Evolutionary conservation across 2,888 invertebrate genomes (phyloP).

Genomic region (Anarsia innoxiella): DNA sequence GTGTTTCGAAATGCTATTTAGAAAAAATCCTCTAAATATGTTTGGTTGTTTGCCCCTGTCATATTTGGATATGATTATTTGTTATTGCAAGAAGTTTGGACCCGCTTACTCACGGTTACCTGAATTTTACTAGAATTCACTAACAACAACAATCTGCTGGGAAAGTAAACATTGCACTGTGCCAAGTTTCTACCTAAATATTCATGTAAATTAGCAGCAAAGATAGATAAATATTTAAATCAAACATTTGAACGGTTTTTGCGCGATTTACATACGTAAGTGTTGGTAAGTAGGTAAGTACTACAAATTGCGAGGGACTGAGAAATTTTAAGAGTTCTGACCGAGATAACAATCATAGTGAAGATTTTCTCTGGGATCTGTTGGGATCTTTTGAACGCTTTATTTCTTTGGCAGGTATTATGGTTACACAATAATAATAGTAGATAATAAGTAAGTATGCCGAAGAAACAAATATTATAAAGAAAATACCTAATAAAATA

Average conservation of each 20-base stretch:
- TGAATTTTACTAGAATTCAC: conserved; percentile 53
- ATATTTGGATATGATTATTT: conserved; percentile 50
- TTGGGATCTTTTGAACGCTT: no score
- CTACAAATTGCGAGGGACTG: neutral
- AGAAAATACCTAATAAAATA: no score
- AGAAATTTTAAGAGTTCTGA: conserved; percentile 1
- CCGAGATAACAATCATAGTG: no score
- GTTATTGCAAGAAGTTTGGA: conserved; percentile 42
- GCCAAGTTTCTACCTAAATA: conserved; percentile 23
- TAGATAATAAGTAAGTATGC: no score
- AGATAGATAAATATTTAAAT: conserved; percentile 34
- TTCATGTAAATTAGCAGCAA: conserved; percentile 35
- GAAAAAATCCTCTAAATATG: conserved; percentile 46
- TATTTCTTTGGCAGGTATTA: no score
- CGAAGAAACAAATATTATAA: no score
- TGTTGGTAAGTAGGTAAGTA: no score
- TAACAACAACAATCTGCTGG: conserved; percentile 56
- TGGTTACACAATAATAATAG: no score
- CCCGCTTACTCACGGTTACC: conserved; percentile 39
- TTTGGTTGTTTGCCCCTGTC: conserved; percentile 45
- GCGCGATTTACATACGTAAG: conserved; percentile 1
- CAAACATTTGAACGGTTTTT: conserved; percentile 18
- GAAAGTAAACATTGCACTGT: conserved; percentile 48
- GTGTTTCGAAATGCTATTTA: conserved; percentile 47
- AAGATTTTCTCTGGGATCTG: no score